Evolutionary conservation across 2,113 vertebrate genomes (phyloP).

Genomic region (Passer montanus): DNA sequence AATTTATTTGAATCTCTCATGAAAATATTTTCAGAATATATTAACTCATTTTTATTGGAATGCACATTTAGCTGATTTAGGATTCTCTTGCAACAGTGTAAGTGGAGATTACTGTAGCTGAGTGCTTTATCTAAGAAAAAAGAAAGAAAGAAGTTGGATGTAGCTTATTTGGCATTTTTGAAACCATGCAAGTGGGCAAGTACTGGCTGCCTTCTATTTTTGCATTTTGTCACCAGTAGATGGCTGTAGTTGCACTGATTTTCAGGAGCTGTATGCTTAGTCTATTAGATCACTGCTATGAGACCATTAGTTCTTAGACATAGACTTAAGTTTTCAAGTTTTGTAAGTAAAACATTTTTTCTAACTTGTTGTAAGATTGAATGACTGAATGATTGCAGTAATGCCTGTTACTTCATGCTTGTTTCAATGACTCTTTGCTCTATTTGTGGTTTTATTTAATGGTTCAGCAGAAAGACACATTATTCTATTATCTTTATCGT

Average conservation of each 20-base stretch:
- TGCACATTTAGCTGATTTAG: background rate
- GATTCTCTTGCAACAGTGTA: background rate
- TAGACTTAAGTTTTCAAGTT: background rate
- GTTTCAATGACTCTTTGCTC: background rate
- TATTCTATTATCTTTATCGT: background rate
- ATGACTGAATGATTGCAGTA: background rate
- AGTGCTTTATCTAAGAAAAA: background rate
- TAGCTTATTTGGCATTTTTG: background rate
- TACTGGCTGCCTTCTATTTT: background rate
- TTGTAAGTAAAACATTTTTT: background rate
- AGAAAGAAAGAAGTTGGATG: background rate
- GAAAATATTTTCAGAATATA: background rate
- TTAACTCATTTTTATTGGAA: background rate
- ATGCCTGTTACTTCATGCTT: background rate
- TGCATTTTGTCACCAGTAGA: slow-evolving; percentile 30
- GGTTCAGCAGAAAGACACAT: background rate
- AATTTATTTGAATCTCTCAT: background rate
- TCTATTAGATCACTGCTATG: background rate
- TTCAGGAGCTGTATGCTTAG: background rate
- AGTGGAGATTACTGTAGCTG: background rate
- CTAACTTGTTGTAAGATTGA: background rate
- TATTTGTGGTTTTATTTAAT: background rate
- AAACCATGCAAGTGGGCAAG: background rate
- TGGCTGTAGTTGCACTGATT: slow-evolving; percentile 14
- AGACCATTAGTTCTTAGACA: background rate